phyloP scores from a whole-genome alignment of 1,140 invertebrate genomes.

The Sitodiplosis mosellana region DNA sequence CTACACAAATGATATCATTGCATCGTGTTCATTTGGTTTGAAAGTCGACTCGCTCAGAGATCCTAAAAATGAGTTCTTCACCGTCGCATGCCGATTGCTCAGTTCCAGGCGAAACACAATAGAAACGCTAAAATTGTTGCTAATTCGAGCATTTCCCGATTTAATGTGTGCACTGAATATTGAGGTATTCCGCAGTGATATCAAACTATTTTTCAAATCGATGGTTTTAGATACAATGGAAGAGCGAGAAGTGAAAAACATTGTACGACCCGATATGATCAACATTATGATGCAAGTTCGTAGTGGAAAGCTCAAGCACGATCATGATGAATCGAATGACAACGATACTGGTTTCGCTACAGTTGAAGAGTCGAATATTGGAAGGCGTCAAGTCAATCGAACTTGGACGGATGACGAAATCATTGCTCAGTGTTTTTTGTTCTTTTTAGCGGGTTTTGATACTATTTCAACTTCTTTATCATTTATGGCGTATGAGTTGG shows the following conservation, averaged over 20 bases:
- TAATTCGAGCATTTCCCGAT: conserved; percentile 5
- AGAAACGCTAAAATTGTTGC: conserved; percentile 1
- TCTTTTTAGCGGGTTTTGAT: conserved; percentile 45
- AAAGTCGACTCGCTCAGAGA: conserved; percentile 34
- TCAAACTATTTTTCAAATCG: conserved; percentile 16
- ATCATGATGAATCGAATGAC: conserved; percentile 9
- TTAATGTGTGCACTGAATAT: conserved; percentile 9
- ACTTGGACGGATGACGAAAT: conserved; percentile 40
- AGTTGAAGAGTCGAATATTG: conserved; percentile 21
- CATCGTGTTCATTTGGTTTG: conserved; percentile 28
- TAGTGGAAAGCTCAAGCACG: conserved; percentile 9
- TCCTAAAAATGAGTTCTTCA: conserved; percentile 29
- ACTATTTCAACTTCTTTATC: conserved; percentile 35
- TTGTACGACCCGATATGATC: conserved; percentile 32
- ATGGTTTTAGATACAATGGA: conserved; percentile 29
- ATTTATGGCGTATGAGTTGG: conserved; percentile 31
- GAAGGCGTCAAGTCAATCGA: conserved; percentile 16
- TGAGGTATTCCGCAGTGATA: conserved; percentile 7
- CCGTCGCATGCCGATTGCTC: conserved; percentile 26
- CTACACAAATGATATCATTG: conserved; percentile 27
- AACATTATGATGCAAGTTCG: conserved; percentile 29
- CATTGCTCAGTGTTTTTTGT: conserved; percentile 35
- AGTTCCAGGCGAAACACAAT: too few relatives aligned
- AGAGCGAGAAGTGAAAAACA: conserved; percentile 26
- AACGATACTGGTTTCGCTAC: conserved; percentile 25